These are phyloP conservation scores for Pterocles orientalis DNA, from an alignment of 2,113 vertebrate genomes.

Conservation along the genomic window DNA sequence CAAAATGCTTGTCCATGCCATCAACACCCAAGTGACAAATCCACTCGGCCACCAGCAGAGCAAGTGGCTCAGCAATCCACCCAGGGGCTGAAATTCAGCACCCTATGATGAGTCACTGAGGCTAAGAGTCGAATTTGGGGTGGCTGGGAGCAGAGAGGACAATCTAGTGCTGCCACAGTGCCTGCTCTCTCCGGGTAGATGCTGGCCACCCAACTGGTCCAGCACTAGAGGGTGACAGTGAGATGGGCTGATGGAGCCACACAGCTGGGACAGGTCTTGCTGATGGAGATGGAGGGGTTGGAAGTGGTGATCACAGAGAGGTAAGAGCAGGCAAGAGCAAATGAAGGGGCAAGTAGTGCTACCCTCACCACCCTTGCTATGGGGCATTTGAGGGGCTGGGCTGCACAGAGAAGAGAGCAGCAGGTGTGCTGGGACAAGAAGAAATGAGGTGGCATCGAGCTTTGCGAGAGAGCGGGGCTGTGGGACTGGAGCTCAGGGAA, in stretches of 20 bases:
- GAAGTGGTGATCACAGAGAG: neutral
- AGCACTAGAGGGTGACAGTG: constrained; percentile 63
- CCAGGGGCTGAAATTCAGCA: neutral
- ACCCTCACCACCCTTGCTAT: accelerated
- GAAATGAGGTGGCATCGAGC: neutral
- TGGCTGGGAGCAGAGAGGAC: neutral
- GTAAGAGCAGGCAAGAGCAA: neutral
- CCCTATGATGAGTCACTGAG: accelerated
- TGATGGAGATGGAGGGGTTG: neutral
- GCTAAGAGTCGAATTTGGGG: neutral
- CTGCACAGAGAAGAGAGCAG: neutral
- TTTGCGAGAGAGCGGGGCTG: accelerated
- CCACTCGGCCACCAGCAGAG: neutral
- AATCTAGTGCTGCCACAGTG: neutral
- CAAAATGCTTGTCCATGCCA: neutral
- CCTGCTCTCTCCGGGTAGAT: neutral
- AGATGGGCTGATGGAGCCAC: neutral
- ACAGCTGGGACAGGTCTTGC: neutral
- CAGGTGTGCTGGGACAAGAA: neutral
- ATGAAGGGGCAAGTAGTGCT: neutral
- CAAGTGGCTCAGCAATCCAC: neutral
- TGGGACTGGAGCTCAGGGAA: neutral
- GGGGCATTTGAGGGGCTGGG: neutral
- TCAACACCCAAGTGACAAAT: neutral
- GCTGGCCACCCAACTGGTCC: neutral